Percentiles rank a stretch among this genome's conserved stretches.
Conservation (phyloP, 2,797 vertebrate species). For the Acanthornis magna region DNA sequence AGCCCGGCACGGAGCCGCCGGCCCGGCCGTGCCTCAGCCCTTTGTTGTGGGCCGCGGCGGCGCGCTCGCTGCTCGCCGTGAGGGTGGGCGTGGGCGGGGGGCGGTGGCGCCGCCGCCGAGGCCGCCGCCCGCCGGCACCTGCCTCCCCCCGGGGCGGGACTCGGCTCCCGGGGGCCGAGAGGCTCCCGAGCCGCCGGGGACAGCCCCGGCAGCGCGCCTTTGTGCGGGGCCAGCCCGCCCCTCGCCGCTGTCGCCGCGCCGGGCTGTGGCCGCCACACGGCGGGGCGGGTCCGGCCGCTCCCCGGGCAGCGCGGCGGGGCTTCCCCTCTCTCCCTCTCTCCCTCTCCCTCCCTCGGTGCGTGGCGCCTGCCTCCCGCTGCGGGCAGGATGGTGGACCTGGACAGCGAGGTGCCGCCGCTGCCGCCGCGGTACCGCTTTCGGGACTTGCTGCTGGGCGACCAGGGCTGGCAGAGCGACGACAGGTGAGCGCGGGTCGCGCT, state of each 20-base stretch:
- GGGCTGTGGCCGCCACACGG: too few species aligned
- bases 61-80: background rate
- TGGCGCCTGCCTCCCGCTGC: background rate
- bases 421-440: constrained; percentile 81
- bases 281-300: background rate
- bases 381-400: constrained; percentile 79
- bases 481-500: constrained; percentile 69
- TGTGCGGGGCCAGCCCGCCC: background rate
- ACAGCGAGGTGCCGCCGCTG: constrained; percentile 82
- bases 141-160: background rate
- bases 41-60: constrained; percentile 38
- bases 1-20: fast-evolving
- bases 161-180: background rate
- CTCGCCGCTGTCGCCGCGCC: background rate
- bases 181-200: background rate
- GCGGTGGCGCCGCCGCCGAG: background rate
- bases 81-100: background rate
- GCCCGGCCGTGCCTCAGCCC: background rate
- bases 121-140: background rate
- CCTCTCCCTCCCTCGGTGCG: background rate
- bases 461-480: constrained; percentile 80
- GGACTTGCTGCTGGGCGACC: constrained; percentile 81
- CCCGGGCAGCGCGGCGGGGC: background rate
- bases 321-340: background rate
- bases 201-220: background rate